Evolutionary conservation across 2,888 invertebrate species (phyloP).

Genomic region (Callinectes sapidus): DNA sequence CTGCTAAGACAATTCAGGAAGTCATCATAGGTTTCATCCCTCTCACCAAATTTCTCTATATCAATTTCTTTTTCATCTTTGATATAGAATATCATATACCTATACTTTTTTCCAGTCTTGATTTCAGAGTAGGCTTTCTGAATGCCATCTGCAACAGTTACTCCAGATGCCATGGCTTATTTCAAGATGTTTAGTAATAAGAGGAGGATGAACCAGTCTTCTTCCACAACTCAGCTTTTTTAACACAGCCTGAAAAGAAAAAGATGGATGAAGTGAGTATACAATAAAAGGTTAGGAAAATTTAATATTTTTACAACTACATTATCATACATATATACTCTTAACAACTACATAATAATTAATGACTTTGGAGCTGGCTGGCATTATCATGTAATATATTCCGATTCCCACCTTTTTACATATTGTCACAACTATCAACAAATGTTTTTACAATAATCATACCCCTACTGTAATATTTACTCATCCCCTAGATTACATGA

Average conservation of each 20-base stretch:
- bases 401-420: no score
- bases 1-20: slow-evolving; percentile 95
- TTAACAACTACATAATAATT: no score
- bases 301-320: no score
- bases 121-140: slow-evolving; percentile 81
- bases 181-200: neutral
- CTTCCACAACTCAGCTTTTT: neutral
- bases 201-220: neutral
- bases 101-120: slow-evolving; percentile 97
- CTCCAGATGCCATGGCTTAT: slow-evolving; percentile 44
- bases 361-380: no score
- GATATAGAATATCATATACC: slow-evolving; percentile 97
- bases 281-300: neutral
- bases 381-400: no score
- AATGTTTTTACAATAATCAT: no score
- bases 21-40: slow-evolving; percentile 93
- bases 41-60: slow-evolving; percentile 84
- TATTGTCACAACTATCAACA: no score
- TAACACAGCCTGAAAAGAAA: neutral
- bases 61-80: slow-evolving; percentile 97
- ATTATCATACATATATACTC: no score
- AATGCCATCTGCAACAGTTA: slow-evolving; percentile 47
- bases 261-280: neutral
- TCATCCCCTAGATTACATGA: no score
- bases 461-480: no score